phyloP scores from a whole-genome alignment of 53 echinoderm and acorn worm species.

The Echinarachnius parma region DNA sequence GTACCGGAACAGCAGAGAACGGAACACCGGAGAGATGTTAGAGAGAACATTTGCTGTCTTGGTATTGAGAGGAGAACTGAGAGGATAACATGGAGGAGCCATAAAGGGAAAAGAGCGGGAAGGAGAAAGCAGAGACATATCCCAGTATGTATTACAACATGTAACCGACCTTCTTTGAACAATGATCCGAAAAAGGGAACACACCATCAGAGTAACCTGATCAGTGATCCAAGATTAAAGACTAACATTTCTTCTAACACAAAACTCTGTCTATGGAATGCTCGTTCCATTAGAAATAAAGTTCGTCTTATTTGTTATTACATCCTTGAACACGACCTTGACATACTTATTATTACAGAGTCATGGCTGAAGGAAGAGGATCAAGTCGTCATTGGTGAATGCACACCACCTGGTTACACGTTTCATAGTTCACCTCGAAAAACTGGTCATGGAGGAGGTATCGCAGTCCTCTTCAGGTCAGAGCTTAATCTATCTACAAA shows the following conservation, averaged over 20 bases:
- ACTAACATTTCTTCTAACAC: not conserved
- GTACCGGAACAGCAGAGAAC: too few species aligned
- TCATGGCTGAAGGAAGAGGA: conserved; percentile 28
- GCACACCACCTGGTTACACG: conserved; percentile 20
- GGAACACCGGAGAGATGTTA: too few species aligned
- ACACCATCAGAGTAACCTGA: not conserved
- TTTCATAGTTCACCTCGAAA: conserved; percentile 8
- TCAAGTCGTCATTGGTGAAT: conserved; percentile 19
- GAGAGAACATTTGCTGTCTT: too few species aligned
- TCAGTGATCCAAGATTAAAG: too few species aligned
- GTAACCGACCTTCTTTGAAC: not conserved
- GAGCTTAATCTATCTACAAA: not conserved
- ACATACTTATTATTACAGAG: conserved; percentile 13
- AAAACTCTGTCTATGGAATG: conserved; percentile 29
- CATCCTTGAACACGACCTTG: conserved; percentile 26
- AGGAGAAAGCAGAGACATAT: not conserved
- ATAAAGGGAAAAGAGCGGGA: not conserved
- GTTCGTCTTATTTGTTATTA: not conserved
- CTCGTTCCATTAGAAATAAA: conserved; percentile 29
- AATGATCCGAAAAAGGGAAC: not conserved
- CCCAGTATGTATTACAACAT: not conserved
- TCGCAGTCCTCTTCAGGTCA: not conserved
- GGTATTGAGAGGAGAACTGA: too few species aligned
- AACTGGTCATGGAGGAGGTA: conserved; percentile 2
- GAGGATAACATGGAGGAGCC: too few species aligned